Percentiles rank a stretch among this genome's conserved stretches.
phyloP scores from a whole-genome alignment of 2,888 invertebrate species.

The Lycophotia porphyrea region DNA sequence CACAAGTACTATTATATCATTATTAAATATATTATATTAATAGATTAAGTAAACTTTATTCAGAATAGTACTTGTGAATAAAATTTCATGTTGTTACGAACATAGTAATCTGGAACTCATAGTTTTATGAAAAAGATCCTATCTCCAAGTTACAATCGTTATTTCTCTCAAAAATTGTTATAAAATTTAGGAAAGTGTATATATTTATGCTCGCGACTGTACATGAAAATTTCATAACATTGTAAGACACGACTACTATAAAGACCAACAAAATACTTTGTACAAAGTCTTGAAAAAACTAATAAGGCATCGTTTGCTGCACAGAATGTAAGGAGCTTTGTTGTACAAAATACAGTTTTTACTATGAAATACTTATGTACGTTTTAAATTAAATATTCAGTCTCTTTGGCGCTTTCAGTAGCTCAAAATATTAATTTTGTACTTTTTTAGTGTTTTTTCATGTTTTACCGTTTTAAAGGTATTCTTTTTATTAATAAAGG shows the following conservation, averaged over 20 bases:
- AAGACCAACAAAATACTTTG: constrained; percentile 55
- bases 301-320: constrained; percentile 56
- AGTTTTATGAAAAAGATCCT: too few relatives aligned
- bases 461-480: constrained; percentile 29
- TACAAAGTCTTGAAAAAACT: constrained; percentile 63
- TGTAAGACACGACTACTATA: constrained; percentile 42
- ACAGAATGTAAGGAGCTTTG: constrained; percentile 52
- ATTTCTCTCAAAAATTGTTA: too few relatives aligned
- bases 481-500: constrained; percentile 19
- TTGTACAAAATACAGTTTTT: constrained; percentile 54
- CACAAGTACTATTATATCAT: too few relatives aligned
- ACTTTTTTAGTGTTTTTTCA: constrained; percentile 38
- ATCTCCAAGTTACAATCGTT: too few relatives aligned
- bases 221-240: constrained; percentile 60
- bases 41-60: too few relatives aligned
- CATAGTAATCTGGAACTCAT: too few relatives aligned
- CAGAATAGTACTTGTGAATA: too few relatives aligned
- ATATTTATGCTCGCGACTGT: too few relatives aligned
- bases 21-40: too few relatives aligned
- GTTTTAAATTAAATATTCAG: constrained; percentile 64
- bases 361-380: constrained; percentile 41
- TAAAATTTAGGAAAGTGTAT: too few relatives aligned
- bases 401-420: constrained; percentile 38
- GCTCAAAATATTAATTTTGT: constrained; percentile 55
- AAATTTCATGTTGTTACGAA: too few relatives aligned